These are phyloP conservation scores for Phasianus colchicus DNA, from an alignment of 2,113 vertebrate species.

Conservation along the genomic window DNA sequence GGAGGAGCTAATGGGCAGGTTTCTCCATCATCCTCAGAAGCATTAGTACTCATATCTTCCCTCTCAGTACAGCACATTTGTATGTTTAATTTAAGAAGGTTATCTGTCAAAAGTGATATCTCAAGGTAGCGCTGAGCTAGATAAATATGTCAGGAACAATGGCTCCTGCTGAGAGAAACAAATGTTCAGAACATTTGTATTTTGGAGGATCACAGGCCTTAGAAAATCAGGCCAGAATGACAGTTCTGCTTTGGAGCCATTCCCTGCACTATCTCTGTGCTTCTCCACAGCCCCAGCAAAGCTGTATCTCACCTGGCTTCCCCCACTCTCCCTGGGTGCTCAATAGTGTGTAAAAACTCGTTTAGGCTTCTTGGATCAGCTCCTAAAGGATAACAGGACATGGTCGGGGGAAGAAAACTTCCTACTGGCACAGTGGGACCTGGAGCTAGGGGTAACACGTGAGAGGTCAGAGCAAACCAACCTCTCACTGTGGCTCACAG, in stretches of 20 bases:
- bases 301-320: not conserved
- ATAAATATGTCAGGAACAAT: conserved; percentile 68
- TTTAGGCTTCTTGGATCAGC: not conserved
- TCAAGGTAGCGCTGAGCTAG: conserved; percentile 46
- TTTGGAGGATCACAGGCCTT: not conserved
- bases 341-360: not conserved
- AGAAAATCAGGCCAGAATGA: not conserved
- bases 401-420: not conserved
- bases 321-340: not conserved
- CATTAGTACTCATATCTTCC: conserved; percentile 40
- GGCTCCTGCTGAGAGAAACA: conserved; percentile 49
- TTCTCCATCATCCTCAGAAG: conserved; percentile 18
- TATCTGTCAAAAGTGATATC: conserved; percentile 57
- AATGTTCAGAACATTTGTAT: conserved; percentile 27
- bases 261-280: not conserved
- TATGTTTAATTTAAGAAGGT: conserved; percentile 71
- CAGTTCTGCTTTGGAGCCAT: not conserved
- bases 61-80: not conserved
- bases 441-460: not conserved
- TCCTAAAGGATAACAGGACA: not conserved
- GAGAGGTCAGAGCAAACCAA: not conserved
- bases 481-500: not conserved
- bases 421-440: not conserved
- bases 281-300: not conserved
- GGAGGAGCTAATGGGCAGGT: conserved; percentile 1